Evolutionary conservation across 2,888 invertebrate genomes (phyloP), one percentile per base, ranked within the genome.

Genomic region (Eupeodes luniger): DNA sequence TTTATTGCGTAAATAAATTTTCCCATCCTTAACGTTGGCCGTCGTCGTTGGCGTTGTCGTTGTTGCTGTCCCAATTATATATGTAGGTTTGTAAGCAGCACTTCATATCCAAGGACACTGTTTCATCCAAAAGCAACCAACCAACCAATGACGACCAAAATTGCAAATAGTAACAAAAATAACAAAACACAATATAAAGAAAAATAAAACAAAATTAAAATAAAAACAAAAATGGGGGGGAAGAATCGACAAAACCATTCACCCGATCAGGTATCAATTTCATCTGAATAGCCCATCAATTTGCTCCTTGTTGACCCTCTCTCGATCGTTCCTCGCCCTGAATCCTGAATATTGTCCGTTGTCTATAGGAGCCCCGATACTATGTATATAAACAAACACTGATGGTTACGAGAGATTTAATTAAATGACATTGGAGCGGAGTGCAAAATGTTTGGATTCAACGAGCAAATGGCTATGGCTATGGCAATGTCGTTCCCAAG

Each of bases 261-360:
- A 76, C 69, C 85, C 81, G 75, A 72, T 85, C 88, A 88, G 88
- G 88, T 88, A 88, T 88, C 88, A 88, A 81, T 85, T 79, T 82
- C 85, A 85, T 57, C 62, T 44, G 70, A 74, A 83, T 81, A 66
- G 77, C 69, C 85, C 81, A 89, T 85, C 81, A 74, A 89, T 85
- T 89, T 88, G 59, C 64, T 62, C 67, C 64, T 55, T 70, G 55
- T 70, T 55, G 70, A 55, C 72, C 72, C 57, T 72, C 40, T 40
- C 53, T 72, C 16, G 47, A 27, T 72, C 16, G 49, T 47, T 64
- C 44, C 69, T 44, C 49, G 11, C 27, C 9, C 4, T 12, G 10
- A 27, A 27, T 27, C 27, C 27, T 27, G 27, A 27, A 27, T 27
- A 27, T 27, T 27, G 27, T 27, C 27, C 27, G 27, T 27, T 27